phyloP scores from a whole-genome alignment of 2,797 vertebrate species.

The Megalops cyprinoides region DNA sequence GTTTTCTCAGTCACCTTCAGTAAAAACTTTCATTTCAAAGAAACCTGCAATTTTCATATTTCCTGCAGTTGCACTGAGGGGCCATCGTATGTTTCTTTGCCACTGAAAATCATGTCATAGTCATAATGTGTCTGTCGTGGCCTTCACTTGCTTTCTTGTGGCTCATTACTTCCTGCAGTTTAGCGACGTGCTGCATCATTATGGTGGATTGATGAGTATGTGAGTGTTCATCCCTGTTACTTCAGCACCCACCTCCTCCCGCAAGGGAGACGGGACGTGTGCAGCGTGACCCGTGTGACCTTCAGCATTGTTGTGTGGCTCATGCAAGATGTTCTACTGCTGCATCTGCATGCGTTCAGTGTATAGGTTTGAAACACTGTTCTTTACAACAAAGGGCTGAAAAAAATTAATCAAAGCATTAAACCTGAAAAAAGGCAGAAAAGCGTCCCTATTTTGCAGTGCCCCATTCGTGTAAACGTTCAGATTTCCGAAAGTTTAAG shows the following conservation, averaged over 20 bases:
- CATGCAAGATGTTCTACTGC: too few species aligned
- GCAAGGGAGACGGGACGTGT: conserved; percentile 57
- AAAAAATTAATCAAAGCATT: neutral
- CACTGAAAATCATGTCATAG: conserved; percentile 38
- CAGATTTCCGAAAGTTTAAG: conserved; percentile 17
- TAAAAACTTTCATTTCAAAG: conserved; percentile 52
- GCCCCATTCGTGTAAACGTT: neutral
- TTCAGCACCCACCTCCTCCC: conserved; percentile 26
- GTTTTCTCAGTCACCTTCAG: too few species aligned
- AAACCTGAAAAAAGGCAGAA: too few species aligned
- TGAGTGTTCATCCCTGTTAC: conserved; percentile 56
- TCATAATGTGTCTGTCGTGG: conserved; percentile 36
- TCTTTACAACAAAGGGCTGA: neutral
- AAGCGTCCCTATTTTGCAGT: neutral
- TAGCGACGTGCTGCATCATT: conserved; percentile 52
- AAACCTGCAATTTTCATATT: too few species aligned
- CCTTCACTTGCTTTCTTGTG: conserved; percentile 40
- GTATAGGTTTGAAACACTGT: neutral
- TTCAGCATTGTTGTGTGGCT: neutral
- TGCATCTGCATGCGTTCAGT: neutral
- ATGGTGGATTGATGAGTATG: conserved; percentile 56
- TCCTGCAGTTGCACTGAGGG: too few species aligned
- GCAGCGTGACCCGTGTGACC: conserved; percentile 24
- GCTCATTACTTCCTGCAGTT: conserved; percentile 58
- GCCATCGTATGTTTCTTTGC: conserved; percentile 36